Conservation (phyloP, 2,113 vertebrate genomes). For the Grammomys dolichurus region DNA sequence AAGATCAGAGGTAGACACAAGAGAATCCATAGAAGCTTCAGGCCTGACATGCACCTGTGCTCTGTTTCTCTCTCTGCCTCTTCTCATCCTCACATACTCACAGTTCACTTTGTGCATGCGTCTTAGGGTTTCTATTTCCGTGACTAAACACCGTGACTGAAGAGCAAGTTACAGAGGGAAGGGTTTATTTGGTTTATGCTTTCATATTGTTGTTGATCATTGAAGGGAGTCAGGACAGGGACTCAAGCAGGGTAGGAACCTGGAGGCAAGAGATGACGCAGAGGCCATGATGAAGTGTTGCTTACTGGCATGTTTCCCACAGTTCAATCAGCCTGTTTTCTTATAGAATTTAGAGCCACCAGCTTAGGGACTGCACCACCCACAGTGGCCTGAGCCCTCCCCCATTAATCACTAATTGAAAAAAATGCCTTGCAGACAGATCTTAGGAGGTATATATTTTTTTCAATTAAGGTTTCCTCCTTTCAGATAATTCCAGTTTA, state of each 20-base stretch:
- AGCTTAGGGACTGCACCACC: no score
- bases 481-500: neutral
- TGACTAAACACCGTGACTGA: neutral
- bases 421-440: neutral
- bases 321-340: neutral
- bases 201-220: neutral
- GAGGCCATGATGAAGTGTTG: neutral
- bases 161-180: neutral
- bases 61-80: neutral
- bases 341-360: neutral
- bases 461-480: neutral
- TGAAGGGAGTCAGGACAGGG: neutral
- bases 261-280: neutral
- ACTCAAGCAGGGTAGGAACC: neutral
- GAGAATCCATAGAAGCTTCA: neutral
- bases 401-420: neutral
- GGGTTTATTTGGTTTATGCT: neutral
- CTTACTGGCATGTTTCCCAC: neutral
- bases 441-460: neutral
- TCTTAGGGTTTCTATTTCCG: neutral
- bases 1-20: neutral
- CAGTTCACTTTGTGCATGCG: neutral
- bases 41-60: neutral
- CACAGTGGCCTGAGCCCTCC: neutral
- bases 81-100: neutral